Evolutionary conservation across 2,888 invertebrate genomes (phyloP).

Genomic region (Cacoxenus indagator): DNA sequence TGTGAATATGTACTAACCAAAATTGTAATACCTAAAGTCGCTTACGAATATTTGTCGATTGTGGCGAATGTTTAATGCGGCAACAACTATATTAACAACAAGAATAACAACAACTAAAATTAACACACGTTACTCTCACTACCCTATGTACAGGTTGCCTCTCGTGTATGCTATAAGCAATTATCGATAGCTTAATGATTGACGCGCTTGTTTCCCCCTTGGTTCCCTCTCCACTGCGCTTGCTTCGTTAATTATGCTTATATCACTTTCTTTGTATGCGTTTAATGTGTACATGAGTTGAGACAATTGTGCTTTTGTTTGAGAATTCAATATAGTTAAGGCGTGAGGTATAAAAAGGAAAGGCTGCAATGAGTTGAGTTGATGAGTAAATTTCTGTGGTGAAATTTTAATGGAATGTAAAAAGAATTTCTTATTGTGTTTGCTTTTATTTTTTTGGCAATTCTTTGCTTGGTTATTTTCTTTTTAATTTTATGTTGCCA

Average conservation of each 20-base stretch:
- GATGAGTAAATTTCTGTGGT: neutral
- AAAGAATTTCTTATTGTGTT: neutral
- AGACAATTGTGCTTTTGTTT: neutral
- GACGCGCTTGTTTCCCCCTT: constrained; percentile 29
- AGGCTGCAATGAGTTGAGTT: neutral
- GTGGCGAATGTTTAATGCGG: neutral
- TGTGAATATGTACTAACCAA: neutral
- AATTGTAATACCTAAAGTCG: neutral
- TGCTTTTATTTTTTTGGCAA: constrained; percentile 30
- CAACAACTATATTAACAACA: neutral
- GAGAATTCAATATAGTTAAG: neutral
- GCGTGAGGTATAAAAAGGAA: neutral
- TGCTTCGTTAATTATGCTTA: neutral
- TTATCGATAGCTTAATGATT: constrained; percentile 59
- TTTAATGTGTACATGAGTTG: constrained; percentile 36
- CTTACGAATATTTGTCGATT: neutral
- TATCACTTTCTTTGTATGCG: neutral
- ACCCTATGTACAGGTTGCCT: neutral
- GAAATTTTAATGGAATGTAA: neutral
- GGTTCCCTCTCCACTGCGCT: neutral
- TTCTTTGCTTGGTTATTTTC: constrained; percentile 58
- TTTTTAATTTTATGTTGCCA: too few species aligned
- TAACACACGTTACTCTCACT: neutral
- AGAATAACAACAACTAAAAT: neutral
- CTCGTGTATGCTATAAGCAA: constrained; percentile 40